Evolutionary conservation across 2,797 vertebrate species (phyloP).

Genomic region (Danio jaintianensis): DNA sequence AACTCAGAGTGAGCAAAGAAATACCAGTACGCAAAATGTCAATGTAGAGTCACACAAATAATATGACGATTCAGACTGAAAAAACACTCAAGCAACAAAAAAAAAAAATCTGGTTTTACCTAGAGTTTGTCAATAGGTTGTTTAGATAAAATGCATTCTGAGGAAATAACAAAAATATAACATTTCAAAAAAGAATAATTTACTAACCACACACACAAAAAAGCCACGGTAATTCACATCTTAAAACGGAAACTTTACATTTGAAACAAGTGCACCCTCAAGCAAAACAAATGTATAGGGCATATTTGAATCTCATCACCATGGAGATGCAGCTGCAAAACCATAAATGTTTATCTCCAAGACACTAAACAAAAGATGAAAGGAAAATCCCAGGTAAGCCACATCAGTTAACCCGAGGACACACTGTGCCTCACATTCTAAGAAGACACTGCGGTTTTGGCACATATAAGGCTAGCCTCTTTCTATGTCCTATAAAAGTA

Average conservation of each 20-base stretch:
- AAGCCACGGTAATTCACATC: background rate
- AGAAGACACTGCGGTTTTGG: background rate
- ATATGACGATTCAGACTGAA: no score
- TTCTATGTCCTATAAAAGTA: slow-evolving; percentile 7
- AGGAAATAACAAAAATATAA: no score
- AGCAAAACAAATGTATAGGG: slow-evolving; percentile 23
- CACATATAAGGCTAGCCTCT: background rate
- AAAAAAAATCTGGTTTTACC: no score
- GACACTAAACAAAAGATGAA: background rate
- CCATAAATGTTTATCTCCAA: background rate
- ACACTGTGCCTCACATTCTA: background rate
- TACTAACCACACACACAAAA: background rate
- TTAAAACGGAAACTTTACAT: slow-evolving; percentile 3
- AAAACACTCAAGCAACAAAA: no score
- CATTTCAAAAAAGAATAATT: no score
- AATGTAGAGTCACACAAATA: background rate
- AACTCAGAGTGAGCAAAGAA: background rate
- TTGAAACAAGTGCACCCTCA: background rate
- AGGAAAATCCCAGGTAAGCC: background rate
- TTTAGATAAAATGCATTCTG: no score
- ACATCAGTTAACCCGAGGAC: background rate
- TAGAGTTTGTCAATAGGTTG: no score
- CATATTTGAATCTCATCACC: slow-evolving; percentile 15
- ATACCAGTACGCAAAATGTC: background rate
- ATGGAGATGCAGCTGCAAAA: slow-evolving; percentile 15